Evolutionary conservation across 1,140 invertebrate genomes (phyloP), one percentile per base, ranked within the genome.

Genomic region (Camponotus vicinus): DNA sequence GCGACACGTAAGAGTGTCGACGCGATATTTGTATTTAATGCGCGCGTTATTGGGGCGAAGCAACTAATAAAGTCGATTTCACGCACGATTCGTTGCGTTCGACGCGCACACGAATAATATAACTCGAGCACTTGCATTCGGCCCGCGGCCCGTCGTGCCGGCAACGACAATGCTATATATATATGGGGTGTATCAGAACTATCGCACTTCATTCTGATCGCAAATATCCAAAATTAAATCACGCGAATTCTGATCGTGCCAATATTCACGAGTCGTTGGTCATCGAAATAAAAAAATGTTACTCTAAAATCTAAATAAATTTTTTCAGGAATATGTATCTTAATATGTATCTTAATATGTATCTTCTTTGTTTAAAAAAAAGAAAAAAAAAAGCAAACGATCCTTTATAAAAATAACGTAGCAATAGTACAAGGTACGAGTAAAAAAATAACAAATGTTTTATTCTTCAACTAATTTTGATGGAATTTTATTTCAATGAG

Each of bases 31-130:
- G 84, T 88, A 85, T 77, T 88, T 90, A 90, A 90, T 90, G 88
- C 76, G 67, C 52, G 21, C 86, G 87, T 90, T 92, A 92, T 92
- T 91, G 69, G 69, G 49, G 66, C 57, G 83, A 86, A 86, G 88
- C 87, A 91, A 93, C 91, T 93, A 94, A 94, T 94, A 94, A 94
- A 94, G 92, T 90, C 90, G 92, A 94, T 94, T 94, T 94, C 93
- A 94, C 92, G 93, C 88, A 80, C 90, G 92, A 92, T 90, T 93
- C 91, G 90, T 91, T 89, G 88, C 84, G 89, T 92, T 91, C 80
- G 90, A 88, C 61, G 70, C 77, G 89, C 69, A 61, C 66, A 71
- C 87, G 76, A 86, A 90, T 90, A 90, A 88, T 61, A 84, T 42
- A 82, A 83, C 83, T 66, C 69, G 52, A 82, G 69, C 80, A 84